A percentile compares a stretch with the other conserved stretches of the same genome.
phyloP scores from a whole-genome alignment of 2,888 invertebrate species.

The Lasioglossum leucozonium region DNA sequence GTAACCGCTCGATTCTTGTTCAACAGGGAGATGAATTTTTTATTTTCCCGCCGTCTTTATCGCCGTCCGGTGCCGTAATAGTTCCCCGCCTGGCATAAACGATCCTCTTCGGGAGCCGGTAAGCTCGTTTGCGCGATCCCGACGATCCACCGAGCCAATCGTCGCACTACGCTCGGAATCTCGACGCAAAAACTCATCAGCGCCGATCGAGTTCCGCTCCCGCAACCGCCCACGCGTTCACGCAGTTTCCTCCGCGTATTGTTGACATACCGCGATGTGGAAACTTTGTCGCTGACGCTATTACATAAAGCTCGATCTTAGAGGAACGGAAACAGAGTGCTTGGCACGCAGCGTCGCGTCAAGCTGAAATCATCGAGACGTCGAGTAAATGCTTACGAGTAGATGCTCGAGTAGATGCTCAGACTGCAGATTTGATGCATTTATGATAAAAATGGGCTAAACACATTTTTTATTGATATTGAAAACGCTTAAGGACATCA shows the following conservation, averaged over 20 bases:
- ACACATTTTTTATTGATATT: no score
- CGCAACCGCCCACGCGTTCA: not conserved
- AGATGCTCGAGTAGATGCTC: no score
- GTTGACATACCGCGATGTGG: not conserved
- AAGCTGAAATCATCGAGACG: no score
- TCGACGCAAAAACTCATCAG: not conserved
- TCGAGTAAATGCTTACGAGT: no score
- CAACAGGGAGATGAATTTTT: slow-evolving; percentile 7
- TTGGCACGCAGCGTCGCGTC: slow-evolving; percentile 7
- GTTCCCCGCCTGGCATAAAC: not conserved
- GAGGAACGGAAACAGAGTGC: slow-evolving; percentile 7
- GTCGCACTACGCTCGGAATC: not conserved
- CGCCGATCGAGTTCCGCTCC: slow-evolving; percentile 2
- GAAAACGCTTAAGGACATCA: no score
- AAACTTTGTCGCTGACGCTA: slow-evolving; percentile 6
- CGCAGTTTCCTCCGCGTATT: slow-evolving; percentile 3
- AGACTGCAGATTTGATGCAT: no score
- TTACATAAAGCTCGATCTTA: slow-evolving; percentile 8
- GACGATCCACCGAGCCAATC: not conserved
- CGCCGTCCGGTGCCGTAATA: not conserved
- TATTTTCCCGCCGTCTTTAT: not conserved
- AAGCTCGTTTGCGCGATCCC: not conserved
- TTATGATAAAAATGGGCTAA: no score
- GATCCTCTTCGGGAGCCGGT: not conserved
- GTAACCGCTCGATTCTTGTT: not conserved